Conservation (phyloP, 1,140 invertebrate genomes). For the Cotesia chilonis region DNA sequence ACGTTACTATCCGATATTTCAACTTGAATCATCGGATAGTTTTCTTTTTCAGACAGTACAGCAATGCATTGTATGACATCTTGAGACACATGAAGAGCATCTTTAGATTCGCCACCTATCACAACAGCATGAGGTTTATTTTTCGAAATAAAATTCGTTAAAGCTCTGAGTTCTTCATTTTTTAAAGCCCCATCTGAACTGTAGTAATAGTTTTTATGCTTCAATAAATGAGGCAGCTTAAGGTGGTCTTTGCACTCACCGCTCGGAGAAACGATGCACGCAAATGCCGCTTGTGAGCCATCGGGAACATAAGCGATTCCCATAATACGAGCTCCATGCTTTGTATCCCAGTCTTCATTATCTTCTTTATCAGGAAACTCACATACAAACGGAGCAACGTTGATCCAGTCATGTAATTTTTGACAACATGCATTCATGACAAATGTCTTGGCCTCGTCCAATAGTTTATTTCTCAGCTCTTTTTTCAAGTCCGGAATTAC, state of each 20-base stretch:
- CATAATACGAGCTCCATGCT: slow-evolving; percentile 86
- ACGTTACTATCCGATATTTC: slow-evolving; percentile 95
- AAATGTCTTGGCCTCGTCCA: slow-evolving; percentile 89
- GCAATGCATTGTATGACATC: slow-evolving; percentile 84
- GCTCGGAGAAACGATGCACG: slow-evolving; percentile 79
- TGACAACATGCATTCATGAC: slow-evolving; percentile 85
- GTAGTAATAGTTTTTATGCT: too few species aligned
- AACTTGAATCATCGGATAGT: slow-evolving; percentile 87
- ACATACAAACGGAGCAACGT: slow-evolving; percentile 84
- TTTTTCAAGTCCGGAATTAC: slow-evolving; percentile 89
- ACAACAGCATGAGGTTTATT: slow-evolving; percentile 95
- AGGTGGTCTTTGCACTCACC: slow-evolving; percentile 78
- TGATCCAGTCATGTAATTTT: slow-evolving; percentile 91
- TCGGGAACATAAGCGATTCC: too few species aligned
- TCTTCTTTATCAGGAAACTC: slow-evolving; percentile 86
- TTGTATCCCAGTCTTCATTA: slow-evolving; percentile 90
- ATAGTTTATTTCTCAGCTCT: slow-evolving; percentile 82
- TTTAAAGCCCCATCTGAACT: too few species aligned
- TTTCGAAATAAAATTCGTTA: slow-evolving; percentile 85
- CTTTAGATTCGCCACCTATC: slow-evolving; percentile 89
- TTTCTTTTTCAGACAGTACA: slow-evolving; percentile 82
- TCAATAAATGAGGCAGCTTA: slow-evolving; percentile 77
- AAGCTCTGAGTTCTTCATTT: slow-evolving; percentile 53
- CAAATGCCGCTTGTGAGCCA: slow-evolving; percentile 61
- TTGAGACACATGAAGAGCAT: slow-evolving; percentile 83